Evolutionary conservation across 2,797 vertebrate genomes (phyloP).

Genomic region (Coregonus suidteri): DNA sequence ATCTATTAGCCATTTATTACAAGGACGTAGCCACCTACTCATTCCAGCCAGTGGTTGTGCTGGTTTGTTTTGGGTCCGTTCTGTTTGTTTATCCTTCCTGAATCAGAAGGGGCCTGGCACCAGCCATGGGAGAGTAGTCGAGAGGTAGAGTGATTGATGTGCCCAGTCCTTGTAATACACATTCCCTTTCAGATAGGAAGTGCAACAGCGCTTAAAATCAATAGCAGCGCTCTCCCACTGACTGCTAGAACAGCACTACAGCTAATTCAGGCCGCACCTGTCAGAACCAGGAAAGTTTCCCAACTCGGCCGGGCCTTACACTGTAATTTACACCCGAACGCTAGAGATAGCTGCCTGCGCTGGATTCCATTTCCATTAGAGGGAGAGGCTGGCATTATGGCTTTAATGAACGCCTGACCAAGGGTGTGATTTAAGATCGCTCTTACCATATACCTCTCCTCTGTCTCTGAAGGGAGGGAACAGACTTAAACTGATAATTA

Average conservation of each 20-base stretch:
- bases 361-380: slow-evolving; percentile 81
- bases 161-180: slow-evolving; percentile 77
- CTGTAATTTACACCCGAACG: slow-evolving; percentile 77
- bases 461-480: slow-evolving; percentile 58
- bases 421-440: slow-evolving; percentile 78
- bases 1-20: no score
- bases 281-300: slow-evolving; percentile 77
- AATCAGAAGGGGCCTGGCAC: slow-evolving; percentile 50
- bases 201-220: slow-evolving; percentile 82
- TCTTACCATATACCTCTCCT: slow-evolving; percentile 68
- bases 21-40: neutral
- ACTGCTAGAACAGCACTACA: slow-evolving; percentile 80
- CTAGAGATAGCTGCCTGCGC: slow-evolving; percentile 57
- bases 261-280: slow-evolving; percentile 81
- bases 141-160: slow-evolving; percentile 77
- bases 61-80: slow-evolving; percentile 47
- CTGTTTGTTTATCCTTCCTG: slow-evolving; percentile 69
- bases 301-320: slow-evolving; percentile 64
- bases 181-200: slow-evolving; percentile 80
- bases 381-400: slow-evolving; percentile 80
- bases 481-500: slow-evolving; percentile 74
- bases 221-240: slow-evolving; percentile 76
- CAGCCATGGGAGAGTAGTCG: slow-evolving; percentile 62
- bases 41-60: slow-evolving; percentile 28
- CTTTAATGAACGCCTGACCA: slow-evolving; percentile 79